Evolutionary conservation across 2,797 vertebrate species (phyloP).

Genomic region (Apodemus agrarius): DNA sequence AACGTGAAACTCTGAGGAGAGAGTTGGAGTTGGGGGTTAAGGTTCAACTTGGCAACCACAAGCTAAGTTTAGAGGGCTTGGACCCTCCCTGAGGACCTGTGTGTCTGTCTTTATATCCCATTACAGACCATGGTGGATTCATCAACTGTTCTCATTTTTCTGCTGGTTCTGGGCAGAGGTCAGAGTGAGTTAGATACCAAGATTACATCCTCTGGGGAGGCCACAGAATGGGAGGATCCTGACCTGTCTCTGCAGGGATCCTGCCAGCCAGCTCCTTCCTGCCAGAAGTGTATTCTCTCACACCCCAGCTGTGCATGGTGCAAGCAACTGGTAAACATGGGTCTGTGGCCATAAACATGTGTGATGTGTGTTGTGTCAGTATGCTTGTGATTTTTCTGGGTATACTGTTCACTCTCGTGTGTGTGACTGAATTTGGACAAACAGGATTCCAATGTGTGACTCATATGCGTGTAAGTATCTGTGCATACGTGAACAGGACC

Average conservation of each 20-base stretch:
- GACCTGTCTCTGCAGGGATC: background rate
- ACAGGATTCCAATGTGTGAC: background rate
- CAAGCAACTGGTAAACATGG: conserved; percentile 84
- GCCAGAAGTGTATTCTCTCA: conserved; percentile 86
- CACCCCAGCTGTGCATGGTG: conserved; percentile 90
- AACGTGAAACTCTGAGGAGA: conserved; percentile 53
- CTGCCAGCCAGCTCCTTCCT: conserved; percentile 86
- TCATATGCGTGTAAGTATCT: background rate
- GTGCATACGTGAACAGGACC: background rate
- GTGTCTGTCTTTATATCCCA: conserved; percentile 20
- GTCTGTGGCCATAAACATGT: background rate
- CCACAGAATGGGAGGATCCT: conserved; percentile 23
- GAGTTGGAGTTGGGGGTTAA: background rate
- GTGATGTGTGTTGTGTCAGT: background rate
- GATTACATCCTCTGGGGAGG: background rate
- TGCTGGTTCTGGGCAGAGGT: conserved; percentile 66
- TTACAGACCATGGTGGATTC: conserved; percentile 67
- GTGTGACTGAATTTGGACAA: background rate
- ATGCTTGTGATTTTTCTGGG: conserved; percentile 4
- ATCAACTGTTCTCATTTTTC: conserved; percentile 45
- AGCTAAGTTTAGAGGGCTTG: conserved; percentile 44
- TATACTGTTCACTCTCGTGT: background rate
- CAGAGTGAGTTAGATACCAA: conserved; percentile 31
- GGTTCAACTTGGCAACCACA: conserved; percentile 14
- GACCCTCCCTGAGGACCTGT: background rate